A percentile compares a stretch with the other conserved stretches of the same genome.
Conservation (phyloP, 2,888 invertebrate species). For the Drosophila paranaensis region DNA sequence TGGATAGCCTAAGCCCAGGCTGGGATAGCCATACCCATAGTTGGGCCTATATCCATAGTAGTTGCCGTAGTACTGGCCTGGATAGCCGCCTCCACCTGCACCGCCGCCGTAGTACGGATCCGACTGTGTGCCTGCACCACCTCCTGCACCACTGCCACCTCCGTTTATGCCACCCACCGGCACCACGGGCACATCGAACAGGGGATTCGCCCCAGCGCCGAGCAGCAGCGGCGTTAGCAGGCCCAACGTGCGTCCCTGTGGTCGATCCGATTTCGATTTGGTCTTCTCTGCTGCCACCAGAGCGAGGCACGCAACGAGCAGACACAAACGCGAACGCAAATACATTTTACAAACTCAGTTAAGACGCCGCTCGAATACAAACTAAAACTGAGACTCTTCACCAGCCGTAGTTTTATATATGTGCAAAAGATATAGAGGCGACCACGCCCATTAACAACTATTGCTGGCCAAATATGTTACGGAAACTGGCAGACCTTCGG, state of each 20-base stretch:
- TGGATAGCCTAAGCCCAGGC: constrained; percentile 31
- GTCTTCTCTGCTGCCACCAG: constrained; percentile 39
- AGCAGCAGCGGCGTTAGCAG: constrained; percentile 60
- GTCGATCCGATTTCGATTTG: constrained; percentile 16
- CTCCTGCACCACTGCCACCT: constrained; percentile 14
- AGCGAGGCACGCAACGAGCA: constrained; percentile 41
- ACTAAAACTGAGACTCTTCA: constrained; percentile 52
- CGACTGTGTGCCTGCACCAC: constrained; percentile 50
- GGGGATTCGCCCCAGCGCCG: constrained; percentile 31
- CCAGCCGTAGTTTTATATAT: constrained; percentile 62
- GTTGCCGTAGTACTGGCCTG: constrained; percentile 35
- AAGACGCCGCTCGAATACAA: constrained; percentile 25
- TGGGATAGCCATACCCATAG: constrained; percentile 21
- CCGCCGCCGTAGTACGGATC: constrained; percentile 58
- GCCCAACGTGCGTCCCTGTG: constrained; percentile 68
- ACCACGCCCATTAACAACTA: constrained; percentile 36
- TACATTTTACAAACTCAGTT: constrained; percentile 47
- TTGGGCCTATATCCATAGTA: constrained; percentile 35
- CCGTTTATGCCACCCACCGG: constrained; percentile 7
- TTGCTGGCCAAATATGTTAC: constrained; percentile 67
- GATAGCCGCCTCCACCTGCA: constrained; percentile 23
- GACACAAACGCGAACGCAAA: constrained; percentile 34
- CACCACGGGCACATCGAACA: constrained; percentile 50
- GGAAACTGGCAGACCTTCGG: constrained; percentile 71
- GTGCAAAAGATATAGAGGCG: constrained; percentile 11